These are phyloP conservation scores for Lasiurus borealis DNA, from an alignment of 2,113 vertebrate species.

Conservation along the genomic window DNA sequence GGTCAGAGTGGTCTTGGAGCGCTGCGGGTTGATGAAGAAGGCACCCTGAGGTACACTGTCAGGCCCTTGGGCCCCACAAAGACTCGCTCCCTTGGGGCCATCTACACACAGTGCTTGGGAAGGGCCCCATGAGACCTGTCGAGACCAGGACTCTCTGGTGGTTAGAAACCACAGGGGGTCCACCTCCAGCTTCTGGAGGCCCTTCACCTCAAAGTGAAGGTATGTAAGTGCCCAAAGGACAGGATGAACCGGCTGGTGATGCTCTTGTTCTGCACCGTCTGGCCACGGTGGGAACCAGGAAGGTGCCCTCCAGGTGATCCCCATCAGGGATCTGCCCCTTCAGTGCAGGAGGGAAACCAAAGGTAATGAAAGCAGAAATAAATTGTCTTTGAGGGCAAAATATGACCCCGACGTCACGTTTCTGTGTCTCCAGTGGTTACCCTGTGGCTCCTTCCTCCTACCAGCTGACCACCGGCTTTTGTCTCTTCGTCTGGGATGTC, in stretches of 20 bases:
- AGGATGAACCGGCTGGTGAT: slow-evolving; percentile 90
- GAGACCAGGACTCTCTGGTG: slow-evolving; percentile 95
- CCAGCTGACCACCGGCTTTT: neutral
- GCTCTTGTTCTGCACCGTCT: slow-evolving; percentile 76
- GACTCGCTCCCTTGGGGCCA: slow-evolving; percentile 93
- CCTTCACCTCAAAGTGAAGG: slow-evolving; percentile 91
- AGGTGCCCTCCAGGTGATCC: neutral
- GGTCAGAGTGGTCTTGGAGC: slow-evolving; percentile 91
- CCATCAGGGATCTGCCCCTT: neutral
- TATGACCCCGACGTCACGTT: neutral
- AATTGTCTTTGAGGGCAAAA: neutral
- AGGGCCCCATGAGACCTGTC: slow-evolving; percentile 95
- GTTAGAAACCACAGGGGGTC: slow-evolving; percentile 93
- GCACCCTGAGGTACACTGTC: slow-evolving; percentile 94
- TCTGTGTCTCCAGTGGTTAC: neutral
- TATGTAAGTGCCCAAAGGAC: slow-evolving; percentile 92
- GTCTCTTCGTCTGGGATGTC: neutral
- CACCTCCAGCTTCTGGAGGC: slow-evolving; percentile 91
- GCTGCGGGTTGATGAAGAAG: slow-evolving; percentile 95
- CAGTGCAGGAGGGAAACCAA: neutral
- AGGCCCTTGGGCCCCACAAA: slow-evolving; percentile 92
- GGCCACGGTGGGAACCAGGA: rapidly evolving
- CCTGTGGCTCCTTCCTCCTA: neutral
- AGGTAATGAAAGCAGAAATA: neutral
- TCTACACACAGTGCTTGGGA: slow-evolving; percentile 92